Evolutionary conservation across 1,140 invertebrate species (phyloP).

Genomic region (Pachyrhynchus sulphureomaculatus): DNA sequence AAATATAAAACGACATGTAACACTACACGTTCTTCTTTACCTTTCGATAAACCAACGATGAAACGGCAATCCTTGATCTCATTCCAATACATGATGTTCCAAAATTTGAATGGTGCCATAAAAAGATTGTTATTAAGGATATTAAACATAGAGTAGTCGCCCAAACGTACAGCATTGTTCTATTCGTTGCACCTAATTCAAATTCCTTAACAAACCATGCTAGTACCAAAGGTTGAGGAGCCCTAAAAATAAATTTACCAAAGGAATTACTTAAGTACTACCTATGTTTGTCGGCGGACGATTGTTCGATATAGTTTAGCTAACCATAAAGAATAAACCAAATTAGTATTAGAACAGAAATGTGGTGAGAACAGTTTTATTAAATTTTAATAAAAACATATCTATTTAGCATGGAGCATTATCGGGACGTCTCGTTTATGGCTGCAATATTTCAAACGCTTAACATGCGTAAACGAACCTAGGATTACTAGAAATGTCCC

Average conservation of each 20-base stretch:
- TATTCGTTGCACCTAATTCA: slow-evolving; percentile 1
- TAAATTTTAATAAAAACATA: too few species aligned
- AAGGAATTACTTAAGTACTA: neutral
- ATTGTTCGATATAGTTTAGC: neutral
- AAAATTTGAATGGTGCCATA: slow-evolving; percentile 50
- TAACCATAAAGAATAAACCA: too few species aligned
- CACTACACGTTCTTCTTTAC: too few species aligned
- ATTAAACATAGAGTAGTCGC: slow-evolving; percentile 29
- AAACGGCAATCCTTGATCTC: slow-evolving; percentile 60
- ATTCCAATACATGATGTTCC: slow-evolving; percentile 58
- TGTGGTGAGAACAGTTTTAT: too few species aligned
- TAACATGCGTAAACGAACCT: too few species aligned
- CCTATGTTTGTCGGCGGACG: neutral
- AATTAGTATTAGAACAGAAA: too few species aligned
- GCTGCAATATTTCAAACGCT: too few species aligned
- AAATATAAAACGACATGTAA: too few species aligned
- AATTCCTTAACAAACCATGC: slow-evolving; percentile 47
- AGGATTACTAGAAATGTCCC: too few species aligned
- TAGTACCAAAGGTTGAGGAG: slow-evolving; percentile 54
- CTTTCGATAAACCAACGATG: slow-evolving; percentile 65
- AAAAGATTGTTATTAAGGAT: slow-evolving; percentile 35
- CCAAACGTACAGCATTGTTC: slow-evolving; percentile 33
- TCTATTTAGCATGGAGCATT: too few species aligned
- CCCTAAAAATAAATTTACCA: slow-evolving; percentile 37
- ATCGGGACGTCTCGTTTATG: too few species aligned